These are phyloP conservation scores for Lucilia sericata DNA, from an alignment of 1,140 invertebrate species.

Conservation along the genomic window DNA sequence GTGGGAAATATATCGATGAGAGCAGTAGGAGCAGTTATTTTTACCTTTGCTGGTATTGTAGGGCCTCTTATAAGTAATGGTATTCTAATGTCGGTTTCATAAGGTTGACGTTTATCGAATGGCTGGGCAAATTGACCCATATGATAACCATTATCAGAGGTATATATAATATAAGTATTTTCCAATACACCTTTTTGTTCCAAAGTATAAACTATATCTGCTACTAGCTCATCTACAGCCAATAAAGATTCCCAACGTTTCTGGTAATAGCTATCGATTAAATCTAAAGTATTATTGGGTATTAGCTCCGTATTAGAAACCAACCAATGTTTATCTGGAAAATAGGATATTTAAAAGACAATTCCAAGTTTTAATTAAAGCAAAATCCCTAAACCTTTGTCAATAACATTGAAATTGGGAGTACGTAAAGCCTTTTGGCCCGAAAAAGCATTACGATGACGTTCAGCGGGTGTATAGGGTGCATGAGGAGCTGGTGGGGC, in stretches of 20 bases:
- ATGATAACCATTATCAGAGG: conserved; percentile 92
- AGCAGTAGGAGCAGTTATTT: conserved; percentile 73
- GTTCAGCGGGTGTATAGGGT: conserved; percentile 83
- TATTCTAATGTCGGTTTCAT: conserved; percentile 88
- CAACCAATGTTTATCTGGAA: conserved; percentile 83
- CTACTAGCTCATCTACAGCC: conserved; percentile 88
- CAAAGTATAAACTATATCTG: conserved; percentile 73
- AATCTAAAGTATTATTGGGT: conserved; percentile 70
- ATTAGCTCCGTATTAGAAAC: conserved; percentile 76
- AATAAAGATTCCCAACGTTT: conserved; percentile 82
- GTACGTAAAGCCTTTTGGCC: conserved; percentile 74
- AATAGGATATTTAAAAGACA: background rate
- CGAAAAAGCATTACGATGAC: conserved; percentile 76
- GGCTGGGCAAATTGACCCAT: conserved; percentile 88
- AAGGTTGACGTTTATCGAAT: conserved; percentile 88
- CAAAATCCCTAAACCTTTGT: conserved; percentile 32
- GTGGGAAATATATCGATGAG: conserved; percentile 87
- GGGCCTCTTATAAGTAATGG: conserved; percentile 86
- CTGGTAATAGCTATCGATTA: conserved; percentile 78
- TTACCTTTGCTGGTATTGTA: conserved; percentile 69
- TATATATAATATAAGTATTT: conserved; percentile 85
- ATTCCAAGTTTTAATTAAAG: too few relatives aligned
- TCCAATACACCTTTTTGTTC: conserved; percentile 71
- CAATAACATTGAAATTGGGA: conserved; percentile 79
- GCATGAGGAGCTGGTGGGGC: conserved; percentile 86